phyloP scores from a whole-genome alignment of 2,113 vertebrate genomes.

The Bucco capensis region DNA sequence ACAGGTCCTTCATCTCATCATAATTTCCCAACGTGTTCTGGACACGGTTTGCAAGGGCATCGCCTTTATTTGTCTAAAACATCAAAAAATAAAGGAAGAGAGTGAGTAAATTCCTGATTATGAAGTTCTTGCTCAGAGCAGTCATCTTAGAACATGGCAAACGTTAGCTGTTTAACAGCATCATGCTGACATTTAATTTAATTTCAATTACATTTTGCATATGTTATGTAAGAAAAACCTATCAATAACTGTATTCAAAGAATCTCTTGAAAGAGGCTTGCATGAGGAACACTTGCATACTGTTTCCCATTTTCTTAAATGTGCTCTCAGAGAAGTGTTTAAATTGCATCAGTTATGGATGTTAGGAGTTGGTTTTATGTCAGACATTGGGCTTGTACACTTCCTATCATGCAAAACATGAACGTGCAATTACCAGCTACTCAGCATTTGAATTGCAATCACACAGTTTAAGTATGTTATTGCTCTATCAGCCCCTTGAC shows the following conservation, averaged over 20 bases:
- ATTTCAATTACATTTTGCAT: constrained; percentile 68
- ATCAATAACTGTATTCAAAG: constrained; percentile 65
- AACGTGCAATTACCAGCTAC: constrained; percentile 9
- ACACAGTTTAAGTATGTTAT: constrained; percentile 16
- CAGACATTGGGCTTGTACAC: not conserved
- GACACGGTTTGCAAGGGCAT: constrained; percentile 91
- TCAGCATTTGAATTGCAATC: constrained; percentile 44
- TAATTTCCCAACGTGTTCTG: constrained; percentile 94
- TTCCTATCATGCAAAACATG: not conserved
- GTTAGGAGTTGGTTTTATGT: constrained; percentile 31
- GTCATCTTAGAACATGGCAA: constrained; percentile 51
- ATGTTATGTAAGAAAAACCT: constrained; percentile 58
- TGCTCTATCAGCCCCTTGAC: constrained; percentile 30
- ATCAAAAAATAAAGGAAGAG: constrained; percentile 41
- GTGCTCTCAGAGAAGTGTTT: constrained; percentile 42
- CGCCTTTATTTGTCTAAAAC: constrained; percentile 91
- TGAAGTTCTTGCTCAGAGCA: constrained; percentile 50
- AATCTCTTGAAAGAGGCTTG: constrained; percentile 29
- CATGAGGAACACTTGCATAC: constrained; percentile 39
- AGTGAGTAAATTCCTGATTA: constrained; percentile 55
- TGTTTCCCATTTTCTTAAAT: constrained; percentile 56
- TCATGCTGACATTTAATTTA: constrained; percentile 64
- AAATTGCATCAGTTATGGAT: constrained; percentile 51
- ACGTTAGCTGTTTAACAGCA: constrained; percentile 57
- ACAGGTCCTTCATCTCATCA: constrained; percentile 93